Percentiles rank a stretch among this genome's conserved stretches.
Conservation (phyloP, 2,797 vertebrate species). For the Gastrophryne carolinensis region DNA sequence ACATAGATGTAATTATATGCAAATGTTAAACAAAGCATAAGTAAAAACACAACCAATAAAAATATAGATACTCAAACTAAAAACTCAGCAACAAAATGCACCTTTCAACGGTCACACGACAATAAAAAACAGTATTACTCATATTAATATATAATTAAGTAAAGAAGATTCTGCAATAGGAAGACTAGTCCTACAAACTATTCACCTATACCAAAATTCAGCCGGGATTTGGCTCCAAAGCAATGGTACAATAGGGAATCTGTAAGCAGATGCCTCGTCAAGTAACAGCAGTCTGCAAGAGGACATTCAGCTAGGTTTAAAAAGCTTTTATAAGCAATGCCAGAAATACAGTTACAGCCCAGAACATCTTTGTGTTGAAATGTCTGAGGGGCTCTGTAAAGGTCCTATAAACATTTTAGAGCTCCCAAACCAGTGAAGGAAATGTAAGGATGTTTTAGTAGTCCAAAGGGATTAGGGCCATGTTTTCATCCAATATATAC, state of each 20-base stretch:
- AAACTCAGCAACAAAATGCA: not conserved
- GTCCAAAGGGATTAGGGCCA: conserved; percentile 20
- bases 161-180: conserved; percentile 29
- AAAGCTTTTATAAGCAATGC: conserved; percentile 24
- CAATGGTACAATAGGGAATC: conserved; percentile 21
- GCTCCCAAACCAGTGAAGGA: conserved; percentile 39
- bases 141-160: conserved; percentile 11
- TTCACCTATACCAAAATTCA: conserved; percentile 30
- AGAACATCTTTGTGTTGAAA: conserved; percentile 44
- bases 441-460: conserved; percentile 42
- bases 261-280: conserved; percentile 43
- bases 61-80: not conserved
- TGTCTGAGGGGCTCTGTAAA: conserved; percentile 42
- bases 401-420: conserved; percentile 46
- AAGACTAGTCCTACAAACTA: conserved; percentile 25
- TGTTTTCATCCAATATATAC: conserved; percentile 38
- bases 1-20: too few species aligned
- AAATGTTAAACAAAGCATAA: not conserved
- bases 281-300: conserved; percentile 30
- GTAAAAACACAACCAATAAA: not conserved
- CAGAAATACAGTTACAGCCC: conserved; percentile 40
- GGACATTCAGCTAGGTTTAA: conserved; percentile 41
- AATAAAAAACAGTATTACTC: too few species aligned
- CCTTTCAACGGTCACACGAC: not conserved
- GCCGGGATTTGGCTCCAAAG: conserved; percentile 13